Evolutionary conservation across 2,888 invertebrate species (phyloP), one percentile per base, ranked within the genome.

Genomic region (Caradrina clavipalpis): DNA sequence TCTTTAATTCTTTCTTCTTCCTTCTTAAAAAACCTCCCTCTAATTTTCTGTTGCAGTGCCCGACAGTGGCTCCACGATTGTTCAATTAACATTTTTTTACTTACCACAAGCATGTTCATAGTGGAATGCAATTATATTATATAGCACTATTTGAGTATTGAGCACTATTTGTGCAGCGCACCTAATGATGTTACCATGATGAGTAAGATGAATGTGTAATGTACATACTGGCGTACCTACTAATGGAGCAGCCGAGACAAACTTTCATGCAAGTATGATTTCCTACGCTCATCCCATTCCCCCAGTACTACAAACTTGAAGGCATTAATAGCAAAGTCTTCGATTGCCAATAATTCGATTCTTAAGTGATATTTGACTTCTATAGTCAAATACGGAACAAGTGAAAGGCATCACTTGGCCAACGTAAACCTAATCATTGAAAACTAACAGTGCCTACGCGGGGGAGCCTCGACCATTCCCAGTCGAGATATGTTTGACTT

Each of bases 371-470:
- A 86, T 89, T 90, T 89, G 86, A 89, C 76, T 89, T 89, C 57
- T 63, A 76, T 82, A 86, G 71, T 86, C 87, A 91, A 91, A 90
- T 87, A 90, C 78, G 84, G 83, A 88, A 81, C 80, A 86, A 84
- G 74, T 74, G 74, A 73, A 82, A 83, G 78, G 87, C 85, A 90
- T 91, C 89, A 87, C 86, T 87, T 85, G 84, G 85, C 78, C 78
- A 89, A 87, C 85, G 90, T 85, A 92, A 91, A 93, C 90, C 86
- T 89, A 91, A 92, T 93, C 90, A 92, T 91, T 85, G 86, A 88
- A 90, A 89, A 88, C 89, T 89, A 93, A 93, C 90, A 91, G 86
- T 81, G 22, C 19, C 13, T 55, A 69, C 88, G 85, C 77, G 55
- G 69, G 73, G 79, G 50, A 77, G 79, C 77, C 65, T 70, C 76